Percentiles rank a stretch among this genome's conserved stretches.
Evolutionary conservation across 1,140 invertebrate species (phyloP).

Genomic region (Ips typographus): DNA sequence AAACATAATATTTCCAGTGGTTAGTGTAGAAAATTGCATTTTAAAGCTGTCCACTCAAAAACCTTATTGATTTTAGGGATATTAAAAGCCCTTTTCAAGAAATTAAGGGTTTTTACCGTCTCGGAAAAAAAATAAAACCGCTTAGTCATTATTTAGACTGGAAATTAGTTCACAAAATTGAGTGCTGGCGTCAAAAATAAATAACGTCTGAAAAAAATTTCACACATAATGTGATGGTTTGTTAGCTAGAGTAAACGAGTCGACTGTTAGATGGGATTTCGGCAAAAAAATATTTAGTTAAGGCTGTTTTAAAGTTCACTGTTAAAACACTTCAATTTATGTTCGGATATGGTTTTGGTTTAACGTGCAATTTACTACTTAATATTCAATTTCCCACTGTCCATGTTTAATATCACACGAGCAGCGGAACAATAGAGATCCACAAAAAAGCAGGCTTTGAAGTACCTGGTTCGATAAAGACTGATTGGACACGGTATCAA

Average conservation of each 20-base stretch:
- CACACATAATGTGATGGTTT: conserved; percentile 30
- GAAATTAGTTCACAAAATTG: conserved; percentile 30
- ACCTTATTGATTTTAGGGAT: conserved; percentile 25
- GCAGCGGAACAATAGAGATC: too few species aligned
- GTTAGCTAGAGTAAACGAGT: conserved; percentile 26
- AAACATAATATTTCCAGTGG: conserved; percentile 25
- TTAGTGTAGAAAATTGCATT: conserved; percentile 36
- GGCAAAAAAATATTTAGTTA: neutral
- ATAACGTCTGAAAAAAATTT: conserved; percentile 35
- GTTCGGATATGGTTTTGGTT: too few species aligned
- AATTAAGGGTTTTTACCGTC: conserved; percentile 20
- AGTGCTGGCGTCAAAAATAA: conserved; percentile 34
- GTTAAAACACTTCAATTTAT: too few species aligned
- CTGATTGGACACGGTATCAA: conserved; percentile 10
- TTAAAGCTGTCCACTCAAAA: conserved; percentile 7
- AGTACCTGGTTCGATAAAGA: conserved; percentile 10
- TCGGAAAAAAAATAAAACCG: conserved; percentile 10
- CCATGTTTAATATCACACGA: too few species aligned
- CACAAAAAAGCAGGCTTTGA: too few species aligned
- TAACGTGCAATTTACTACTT: too few species aligned
- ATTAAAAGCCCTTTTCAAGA: conserved; percentile 24
- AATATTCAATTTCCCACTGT: too few species aligned
- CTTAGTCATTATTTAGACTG: conserved; percentile 36
- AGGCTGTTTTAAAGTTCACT: too few species aligned
- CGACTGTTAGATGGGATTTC: conserved; percentile 4